phyloP scores from a whole-genome alignment of 2,797 vertebrate genomes.

The Chrysocyon brachyurus region DNA sequence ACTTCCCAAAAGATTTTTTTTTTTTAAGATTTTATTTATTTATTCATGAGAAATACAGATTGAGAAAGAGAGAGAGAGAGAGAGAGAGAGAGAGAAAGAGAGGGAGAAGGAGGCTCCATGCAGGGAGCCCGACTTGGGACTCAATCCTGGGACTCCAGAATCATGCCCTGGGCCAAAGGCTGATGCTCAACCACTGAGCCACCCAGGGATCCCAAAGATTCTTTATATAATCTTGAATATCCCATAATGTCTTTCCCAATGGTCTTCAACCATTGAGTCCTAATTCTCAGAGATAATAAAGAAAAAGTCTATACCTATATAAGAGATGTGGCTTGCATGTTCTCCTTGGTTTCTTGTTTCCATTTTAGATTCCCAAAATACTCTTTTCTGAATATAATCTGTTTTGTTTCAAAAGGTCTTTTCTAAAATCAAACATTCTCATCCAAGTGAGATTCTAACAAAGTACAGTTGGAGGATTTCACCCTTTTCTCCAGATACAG shows the following conservation, averaged over 20 bases:
- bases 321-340: neutral
- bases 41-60: no score
- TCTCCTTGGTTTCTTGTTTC: neutral
- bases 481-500: neutral
- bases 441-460: neutral
- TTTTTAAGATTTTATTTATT: no score
- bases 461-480: neutral
- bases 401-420: neutral
- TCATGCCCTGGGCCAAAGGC: no score
- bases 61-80: no score
- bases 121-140: no score
- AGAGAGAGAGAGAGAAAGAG: no score
- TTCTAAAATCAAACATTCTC: conserved; percentile 49
- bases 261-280: neutral
- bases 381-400: neutral
- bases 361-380: neutral
- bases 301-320: neutral
- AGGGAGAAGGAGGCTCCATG: no score
- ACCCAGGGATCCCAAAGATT: neutral
- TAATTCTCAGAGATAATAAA: neutral
- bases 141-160: no score
- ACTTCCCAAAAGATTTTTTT: neutral
- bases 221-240: neutral
- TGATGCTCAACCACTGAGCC: no score
- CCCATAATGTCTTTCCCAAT: neutral